Conservation (phyloP, 2,888 invertebrate species). For the Nymphalis polychloros region DNA sequence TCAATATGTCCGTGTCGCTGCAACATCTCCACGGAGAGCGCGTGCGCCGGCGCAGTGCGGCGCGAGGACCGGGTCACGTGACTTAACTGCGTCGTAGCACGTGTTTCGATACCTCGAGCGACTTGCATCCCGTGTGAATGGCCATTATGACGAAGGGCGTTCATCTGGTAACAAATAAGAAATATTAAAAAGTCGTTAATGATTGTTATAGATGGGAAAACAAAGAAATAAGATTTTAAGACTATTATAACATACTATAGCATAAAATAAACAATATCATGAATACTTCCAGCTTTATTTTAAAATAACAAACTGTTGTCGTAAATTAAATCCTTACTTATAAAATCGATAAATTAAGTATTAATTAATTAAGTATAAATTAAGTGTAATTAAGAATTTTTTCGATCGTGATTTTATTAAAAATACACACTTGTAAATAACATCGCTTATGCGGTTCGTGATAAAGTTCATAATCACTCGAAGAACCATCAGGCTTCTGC, state of each 20-base stretch:
- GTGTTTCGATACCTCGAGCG: conserved; percentile 56
- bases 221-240: not conserved
- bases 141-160: conserved; percentile 61
- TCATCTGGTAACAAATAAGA: conserved; percentile 57
- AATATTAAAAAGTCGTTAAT: not conserved
- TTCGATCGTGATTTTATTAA: no score
- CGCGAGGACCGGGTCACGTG: conserved; percentile 72
- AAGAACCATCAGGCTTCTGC: conserved; percentile 71
- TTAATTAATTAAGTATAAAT: no score
- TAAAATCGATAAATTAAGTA: no score
- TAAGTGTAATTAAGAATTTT: no score
- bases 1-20: conserved; percentile 73
- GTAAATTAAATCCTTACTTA: no score
- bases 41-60: conserved; percentile 69
- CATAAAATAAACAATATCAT: no score
- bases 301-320: no score
- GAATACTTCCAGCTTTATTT: no score
- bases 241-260: no score
- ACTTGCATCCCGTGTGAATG: conserved; percentile 47
- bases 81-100: conserved; percentile 66
- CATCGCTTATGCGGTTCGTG: conserved; percentile 77
- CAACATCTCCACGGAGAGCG: conserved; percentile 68
- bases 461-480: conserved; percentile 76
- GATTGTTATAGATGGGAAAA: not conserved
- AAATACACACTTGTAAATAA: conserved; percentile 65